Conservation (phyloP, 2,797 vertebrate genomes). For the Tokudaia tokunoshimensis region DNA sequence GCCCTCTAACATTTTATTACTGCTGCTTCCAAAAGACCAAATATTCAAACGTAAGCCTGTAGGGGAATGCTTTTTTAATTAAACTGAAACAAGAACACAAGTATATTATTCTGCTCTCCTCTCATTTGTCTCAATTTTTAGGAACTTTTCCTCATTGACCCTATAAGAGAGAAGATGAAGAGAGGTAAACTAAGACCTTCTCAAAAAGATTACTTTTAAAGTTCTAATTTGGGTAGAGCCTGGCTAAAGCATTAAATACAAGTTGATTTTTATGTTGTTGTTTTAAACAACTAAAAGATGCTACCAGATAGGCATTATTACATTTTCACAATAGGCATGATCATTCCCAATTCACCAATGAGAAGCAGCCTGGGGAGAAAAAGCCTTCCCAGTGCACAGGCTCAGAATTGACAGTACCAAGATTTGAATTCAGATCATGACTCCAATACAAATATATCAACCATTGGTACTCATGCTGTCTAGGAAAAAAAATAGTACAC, state of each 20-base stretch:
- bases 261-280: not conserved
- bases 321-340: not conserved
- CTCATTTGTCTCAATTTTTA: not conserved
- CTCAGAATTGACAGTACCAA: not conserved
- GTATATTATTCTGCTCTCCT: not conserved
- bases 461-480: not conserved
- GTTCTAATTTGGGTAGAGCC: not conserved
- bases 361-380: not conserved
- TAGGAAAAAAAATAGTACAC: not conserved
- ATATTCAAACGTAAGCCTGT: not conserved
- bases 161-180: not conserved
- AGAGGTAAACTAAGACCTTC: not conserved
- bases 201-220: not conserved
- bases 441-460: not conserved
- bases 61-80: not conserved
- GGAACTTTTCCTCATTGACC: not conserved
- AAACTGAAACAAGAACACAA: not conserved
- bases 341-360: not conserved
- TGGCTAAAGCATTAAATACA: not conserved
- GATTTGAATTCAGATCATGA: not conserved
- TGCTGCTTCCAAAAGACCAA: not conserved
- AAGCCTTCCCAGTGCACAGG: not conserved
- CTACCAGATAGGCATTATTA: not conserved
- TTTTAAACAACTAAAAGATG: not conserved
- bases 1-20: not conserved